Conservation (phyloP, 2,888 invertebrate species). For the Sphecodes monilicornis region DNA sequence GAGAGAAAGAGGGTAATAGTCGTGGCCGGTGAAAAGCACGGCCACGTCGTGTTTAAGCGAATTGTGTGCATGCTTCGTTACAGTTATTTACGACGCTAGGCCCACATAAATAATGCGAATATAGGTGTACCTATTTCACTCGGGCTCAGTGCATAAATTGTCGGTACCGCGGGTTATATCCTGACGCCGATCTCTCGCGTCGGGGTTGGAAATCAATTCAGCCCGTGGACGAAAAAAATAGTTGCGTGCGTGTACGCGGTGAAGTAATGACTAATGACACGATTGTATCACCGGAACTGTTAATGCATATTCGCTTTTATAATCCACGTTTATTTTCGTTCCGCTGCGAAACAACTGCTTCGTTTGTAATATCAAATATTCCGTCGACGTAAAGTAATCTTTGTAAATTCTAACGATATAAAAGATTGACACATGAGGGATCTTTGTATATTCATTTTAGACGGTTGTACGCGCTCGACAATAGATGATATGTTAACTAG, state of each 20-base stretch:
- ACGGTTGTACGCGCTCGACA: not conserved
- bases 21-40: conserved; percentile 36
- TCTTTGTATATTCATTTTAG: not conserved
- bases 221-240: not conserved
- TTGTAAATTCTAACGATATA: not conserved
- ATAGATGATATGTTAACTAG: too few relatives aligned
- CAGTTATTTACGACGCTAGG: conserved; percentile 67
- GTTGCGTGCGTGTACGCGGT: not conserved
- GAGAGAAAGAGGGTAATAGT: conserved; percentile 28
- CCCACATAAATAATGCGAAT: conserved; percentile 66
- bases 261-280: not conserved
- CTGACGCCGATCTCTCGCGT: conserved; percentile 45
- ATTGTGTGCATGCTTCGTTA: conserved; percentile 67
- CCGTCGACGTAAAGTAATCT: not conserved
- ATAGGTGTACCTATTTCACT: conserved; percentile 59
- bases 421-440: not conserved
- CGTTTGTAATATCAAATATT: not conserved
- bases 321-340: not conserved
- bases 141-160: conserved; percentile 61
- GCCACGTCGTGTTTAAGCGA: conserved; percentile 56
- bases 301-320: not conserved
- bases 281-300: not conserved
- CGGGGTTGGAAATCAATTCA: conserved; percentile 48
- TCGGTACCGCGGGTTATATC: conserved; percentile 41
- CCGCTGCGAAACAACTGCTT: not conserved